Evolutionary conservation across 1,140 invertebrate genomes (phyloP).

Genomic region (Drosophila mayri): DNA sequence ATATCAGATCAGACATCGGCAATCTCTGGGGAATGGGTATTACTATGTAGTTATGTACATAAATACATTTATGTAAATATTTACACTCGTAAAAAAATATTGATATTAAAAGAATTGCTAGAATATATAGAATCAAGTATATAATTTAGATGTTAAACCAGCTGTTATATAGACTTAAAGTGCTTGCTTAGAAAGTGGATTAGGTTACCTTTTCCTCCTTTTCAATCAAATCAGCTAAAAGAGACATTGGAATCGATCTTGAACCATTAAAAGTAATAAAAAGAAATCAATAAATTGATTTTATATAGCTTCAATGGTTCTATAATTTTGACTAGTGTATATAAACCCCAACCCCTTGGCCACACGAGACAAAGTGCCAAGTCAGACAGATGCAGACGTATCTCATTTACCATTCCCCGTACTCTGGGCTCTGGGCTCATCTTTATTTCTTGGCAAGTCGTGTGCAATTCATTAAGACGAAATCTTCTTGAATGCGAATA

Average conservation of each 20-base stretch:
- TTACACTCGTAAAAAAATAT: background rate
- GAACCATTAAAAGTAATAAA: no score
- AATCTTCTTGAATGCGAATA: conserved; percentile 74
- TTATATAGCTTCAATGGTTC: no score
- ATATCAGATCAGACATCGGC: conserved; percentile 25
- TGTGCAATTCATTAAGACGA: conserved; percentile 77
- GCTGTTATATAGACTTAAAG: background rate
- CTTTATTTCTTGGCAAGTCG: conserved; percentile 75
- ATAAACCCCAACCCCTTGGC: background rate
- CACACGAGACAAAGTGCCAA: conserved; percentile 60
- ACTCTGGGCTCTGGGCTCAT: conserved; percentile 34
- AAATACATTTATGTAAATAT: background rate
- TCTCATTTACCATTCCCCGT: conserved; percentile 25
- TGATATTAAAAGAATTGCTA: no score
- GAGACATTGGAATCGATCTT: no score
- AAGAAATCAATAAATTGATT: no score
- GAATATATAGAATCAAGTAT: no score
- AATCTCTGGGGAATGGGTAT: background rate
- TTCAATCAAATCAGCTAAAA: no score
- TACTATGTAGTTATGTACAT: background rate
- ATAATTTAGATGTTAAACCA: no score
- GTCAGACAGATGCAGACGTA: conserved; percentile 55
- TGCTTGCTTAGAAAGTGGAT: no score
- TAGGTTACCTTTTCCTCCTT: no score
- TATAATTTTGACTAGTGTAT: no score